Evolutionary conservation across 1,140 invertebrate species (phyloP), one percentile per base, ranked within the genome.

Genomic region (Caenorhabditis tropicalis): DNA sequence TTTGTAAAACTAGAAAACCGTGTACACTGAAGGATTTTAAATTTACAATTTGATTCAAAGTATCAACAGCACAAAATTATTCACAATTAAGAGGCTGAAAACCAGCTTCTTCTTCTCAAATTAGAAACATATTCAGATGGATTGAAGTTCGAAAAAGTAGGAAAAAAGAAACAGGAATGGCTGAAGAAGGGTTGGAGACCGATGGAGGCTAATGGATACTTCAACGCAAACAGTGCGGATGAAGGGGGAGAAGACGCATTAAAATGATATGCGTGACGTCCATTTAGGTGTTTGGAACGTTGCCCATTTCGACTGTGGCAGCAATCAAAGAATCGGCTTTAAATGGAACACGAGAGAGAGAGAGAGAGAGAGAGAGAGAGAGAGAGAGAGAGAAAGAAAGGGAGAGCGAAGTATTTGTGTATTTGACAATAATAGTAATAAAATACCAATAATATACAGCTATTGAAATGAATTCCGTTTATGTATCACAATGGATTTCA

Each of bases 181-280:
- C 1, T 2, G 12, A 29, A 43, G 53, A n/a, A 12, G 39, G 5
- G 39, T n/a, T n/a, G n/a, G n/a, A n/a, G 39, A 43, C 39, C 65
- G 33, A 74, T n/a, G n/a, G n/a, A n/a, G n/a, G n/a, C 65, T 74
- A 74, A 74, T 74, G 65, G 65, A 74, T 74, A 21, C 36, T 74
- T 74, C 65, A 74, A 74, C n/a, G 36, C 65, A 74, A 74, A 74
- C 36, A 74, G 60, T 70, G 60, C 31, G 15, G 60, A 9, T 21
- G 15, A 5, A 12, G 21, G 24, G 9, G 6, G 29, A 10, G 31
- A 43, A 33, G 36, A 21, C 65, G 65, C 65, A 74, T 74, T 74
- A 74, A 74, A 74, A 74, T 74, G 65, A 74, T 74, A 74, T 74
- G 65, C 65, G 65, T 74, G 65, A 74, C 65, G 65, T 36, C 65